phyloP scores from a whole-genome alignment of 2,113 vertebrate genomes.

The Todiramphus saurophagus region DNA sequence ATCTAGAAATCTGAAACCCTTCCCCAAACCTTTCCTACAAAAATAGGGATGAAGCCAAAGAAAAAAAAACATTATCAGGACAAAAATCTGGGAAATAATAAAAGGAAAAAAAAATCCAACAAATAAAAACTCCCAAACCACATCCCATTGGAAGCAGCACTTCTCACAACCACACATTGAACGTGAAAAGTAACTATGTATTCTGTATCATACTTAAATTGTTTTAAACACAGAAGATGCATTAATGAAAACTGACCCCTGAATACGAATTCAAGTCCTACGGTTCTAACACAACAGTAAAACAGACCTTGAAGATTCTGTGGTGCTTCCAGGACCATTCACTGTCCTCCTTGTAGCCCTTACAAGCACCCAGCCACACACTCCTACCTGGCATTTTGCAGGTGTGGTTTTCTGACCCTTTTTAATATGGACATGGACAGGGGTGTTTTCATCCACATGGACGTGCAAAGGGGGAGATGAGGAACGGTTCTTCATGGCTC shows the following conservation, averaged over 20 bases:
- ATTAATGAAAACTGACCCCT: background rate
- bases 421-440: constrained; percentile 91
- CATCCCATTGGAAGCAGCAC: background rate
- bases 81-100: background rate
- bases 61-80: background rate
- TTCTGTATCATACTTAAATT: background rate
- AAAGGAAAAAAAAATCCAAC: background rate
- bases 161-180: background rate
- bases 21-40: background rate
- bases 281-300: background rate
- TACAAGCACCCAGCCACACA: background rate
- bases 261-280: background rate
- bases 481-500: constrained; percentile 83
- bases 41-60: background rate
- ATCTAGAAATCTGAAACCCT: background rate
- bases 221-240: background rate
- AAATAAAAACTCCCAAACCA: background rate
- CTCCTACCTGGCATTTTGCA: constrained; percentile 78
- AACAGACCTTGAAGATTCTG: background rate
- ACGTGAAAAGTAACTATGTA: background rate
- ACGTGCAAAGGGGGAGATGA: constrained; percentile 91
- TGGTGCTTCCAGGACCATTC: background rate
- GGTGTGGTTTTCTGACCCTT: constrained; percentile 81
- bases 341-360: background rate
- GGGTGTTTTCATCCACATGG: constrained; percentile 87